Base-by-base conservation (phyloP, 2,888 invertebrate species). In the Arge pagana region DNA sequence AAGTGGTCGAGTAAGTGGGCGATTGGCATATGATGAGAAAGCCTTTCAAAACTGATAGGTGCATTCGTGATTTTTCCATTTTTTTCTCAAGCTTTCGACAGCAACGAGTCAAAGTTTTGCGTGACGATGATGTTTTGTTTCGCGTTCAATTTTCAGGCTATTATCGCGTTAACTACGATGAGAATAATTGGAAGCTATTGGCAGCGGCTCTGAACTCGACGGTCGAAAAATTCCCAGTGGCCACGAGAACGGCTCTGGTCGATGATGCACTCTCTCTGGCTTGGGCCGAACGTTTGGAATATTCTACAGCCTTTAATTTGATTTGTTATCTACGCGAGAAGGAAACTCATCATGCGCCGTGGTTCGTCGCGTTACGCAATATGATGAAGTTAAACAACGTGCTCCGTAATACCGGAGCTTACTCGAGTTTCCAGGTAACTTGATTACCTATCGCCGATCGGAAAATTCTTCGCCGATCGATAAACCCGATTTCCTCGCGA, bases 201-300 rank as follows among this genome's bases (percentile, higher is more conserved):
- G 74, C 60, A 59, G 65, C 50, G 60, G 77, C 61, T 55, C 52
- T 71, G 11, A 40, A 52, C 21, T 42, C 61, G 3, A 60, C 63
- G 50, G 68, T 64, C 24, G 57, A 60, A 18, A 70, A 54, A n/a
- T 79, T 84, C 54, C 74, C 80, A 24, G 64, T 76, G 1, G 69
- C 78, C 24, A 82, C 82, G 57, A 71, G 83, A 57, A 82, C 81
- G 1, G 80, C 84, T 45, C 70, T 85, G 3, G 67, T 85, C 28
- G 82, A 84, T 62, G 85, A 85, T 66, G 75, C 80, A 16, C 67
- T 77, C 30, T 72, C 71, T 36, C 62, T 79, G 10, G 81, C 80
- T 4, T 67, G 77, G 40, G 73, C 77, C 24, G 78, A 78, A 11
- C 55, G 68, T 33, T 63, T 78, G n/a, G 65, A 70, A 48, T 80